These are phyloP conservation scores for Anoplolepis gracilipes DNA, from an alignment of 1,140 invertebrate species.

Conservation along the genomic window DNA sequence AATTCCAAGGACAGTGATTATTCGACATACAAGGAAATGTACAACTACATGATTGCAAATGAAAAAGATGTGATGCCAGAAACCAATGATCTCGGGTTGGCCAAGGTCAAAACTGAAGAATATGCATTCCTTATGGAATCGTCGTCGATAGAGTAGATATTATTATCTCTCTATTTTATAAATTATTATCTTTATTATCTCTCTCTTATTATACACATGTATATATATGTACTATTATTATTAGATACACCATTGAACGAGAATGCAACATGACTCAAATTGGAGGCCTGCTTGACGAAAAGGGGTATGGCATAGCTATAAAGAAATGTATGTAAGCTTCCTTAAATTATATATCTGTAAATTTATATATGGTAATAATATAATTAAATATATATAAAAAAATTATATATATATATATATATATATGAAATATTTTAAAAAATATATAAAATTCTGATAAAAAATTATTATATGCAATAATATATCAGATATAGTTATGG, in stretches of 20 bases:
- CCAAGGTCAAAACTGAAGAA: conserved; percentile 87
- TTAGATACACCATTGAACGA: conserved; percentile 90
- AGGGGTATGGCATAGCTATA: conserved; percentile 96
- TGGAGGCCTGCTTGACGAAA: conserved; percentile 93
- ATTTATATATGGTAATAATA: not conserved
- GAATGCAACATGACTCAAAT: conserved; percentile 93
- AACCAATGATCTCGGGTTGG: conserved; percentile 91
- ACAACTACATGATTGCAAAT: conserved; percentile 90
- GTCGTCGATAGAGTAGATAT: conserved; percentile 90
- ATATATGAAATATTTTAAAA: too few relatives aligned
- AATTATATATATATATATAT: too few relatives aligned
- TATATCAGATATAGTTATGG: too few relatives aligned
- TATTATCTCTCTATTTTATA: not conserved
- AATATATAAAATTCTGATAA: too few relatives aligned
- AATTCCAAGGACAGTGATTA: conserved; percentile 91
- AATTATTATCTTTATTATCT: conserved; percentile 5
- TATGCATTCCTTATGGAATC: conserved; percentile 97
- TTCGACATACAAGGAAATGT: conserved; percentile 89
- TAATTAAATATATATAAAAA: not conserved
- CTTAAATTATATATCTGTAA: not conserved
- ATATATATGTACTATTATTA: not conserved
- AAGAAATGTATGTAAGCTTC: conserved; percentile 88
- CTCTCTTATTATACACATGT: not conserved
- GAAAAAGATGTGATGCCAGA: conserved; percentile 89
- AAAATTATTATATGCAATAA: too few relatives aligned